phyloP scores from a whole-genome alignment of 2,888 invertebrate genomes.

The Allophyes oxyacanthae region DNA sequence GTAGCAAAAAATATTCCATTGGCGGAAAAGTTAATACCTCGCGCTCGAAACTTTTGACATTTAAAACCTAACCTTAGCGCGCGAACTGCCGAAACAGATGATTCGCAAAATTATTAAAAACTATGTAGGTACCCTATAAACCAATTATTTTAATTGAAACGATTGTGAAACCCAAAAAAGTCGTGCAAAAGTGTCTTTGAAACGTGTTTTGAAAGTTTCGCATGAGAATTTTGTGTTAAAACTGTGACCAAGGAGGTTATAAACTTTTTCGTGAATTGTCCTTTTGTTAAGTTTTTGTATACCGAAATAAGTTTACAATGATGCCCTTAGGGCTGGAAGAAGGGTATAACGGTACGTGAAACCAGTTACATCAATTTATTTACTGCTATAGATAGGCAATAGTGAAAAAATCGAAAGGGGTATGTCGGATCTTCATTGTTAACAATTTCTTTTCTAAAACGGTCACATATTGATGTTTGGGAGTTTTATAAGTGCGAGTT shows the following conservation, averaged over 20 bases:
- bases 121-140: constrained; percentile 39
- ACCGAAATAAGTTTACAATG: constrained; percentile 58
- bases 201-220: constrained; percentile 47
- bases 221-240: constrained; percentile 58
- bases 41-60: constrained; percentile 50
- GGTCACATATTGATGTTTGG: constrained; percentile 3
- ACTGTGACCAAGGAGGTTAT: constrained; percentile 40
- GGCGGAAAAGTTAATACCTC: constrained; percentile 43
- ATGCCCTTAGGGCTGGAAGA: constrained; percentile 43
- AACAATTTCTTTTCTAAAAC: constrained; percentile 19
- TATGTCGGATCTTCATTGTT: constrained; percentile 36
- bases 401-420: constrained; percentile 55
- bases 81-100: constrained; percentile 51
- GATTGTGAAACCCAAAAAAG: constrained; percentile 7
- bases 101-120: constrained; percentile 16
- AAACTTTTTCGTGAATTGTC: constrained; percentile 21
- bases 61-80: constrained; percentile 57
- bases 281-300: constrained; percentile 56
- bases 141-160: constrained; percentile 12
- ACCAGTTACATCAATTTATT: constrained; percentile 74
- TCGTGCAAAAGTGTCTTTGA: constrained; percentile 22
- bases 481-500: constrained; percentile 10
- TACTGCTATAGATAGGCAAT: constrained; percentile 64
- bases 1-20: background rate
- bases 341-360: constrained; percentile 68